Percentiles rank a stretch among this genome's conserved stretches.
Conservation (phyloP, 2,888 invertebrate species). For the Leucoptera coffeella region DNA sequence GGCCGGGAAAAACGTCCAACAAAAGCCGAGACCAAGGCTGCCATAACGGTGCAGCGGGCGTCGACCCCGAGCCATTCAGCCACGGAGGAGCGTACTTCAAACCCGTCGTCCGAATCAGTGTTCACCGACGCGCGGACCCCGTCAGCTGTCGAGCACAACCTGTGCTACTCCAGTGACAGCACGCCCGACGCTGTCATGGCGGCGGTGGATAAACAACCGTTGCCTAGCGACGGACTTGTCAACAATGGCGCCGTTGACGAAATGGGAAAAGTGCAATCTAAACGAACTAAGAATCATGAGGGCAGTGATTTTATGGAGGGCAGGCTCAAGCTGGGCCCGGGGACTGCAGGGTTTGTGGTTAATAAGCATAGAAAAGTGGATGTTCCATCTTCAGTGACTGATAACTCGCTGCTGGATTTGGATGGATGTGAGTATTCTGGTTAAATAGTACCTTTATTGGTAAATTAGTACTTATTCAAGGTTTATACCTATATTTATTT, state of each 20-base stretch:
- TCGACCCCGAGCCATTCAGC: conserved; percentile 25
- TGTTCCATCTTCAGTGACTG: conserved; percentile 25
- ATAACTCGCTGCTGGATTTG: too few relatives aligned
- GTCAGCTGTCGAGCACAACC: conserved; percentile 57
- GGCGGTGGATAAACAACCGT: conserved; percentile 6
- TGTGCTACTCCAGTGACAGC: conserved; percentile 49
- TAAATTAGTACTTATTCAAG: too few relatives aligned
- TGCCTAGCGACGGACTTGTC: conserved; percentile 15
- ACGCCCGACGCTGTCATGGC: conserved; percentile 32
- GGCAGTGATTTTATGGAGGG: conserved; percentile 37
- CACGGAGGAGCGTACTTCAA: conserved; percentile 39
- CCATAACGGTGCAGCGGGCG: conserved; percentile 42
- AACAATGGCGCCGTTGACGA: conserved; percentile 22
- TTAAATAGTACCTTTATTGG: too few relatives aligned
- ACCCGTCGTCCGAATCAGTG: conserved; percentile 65
- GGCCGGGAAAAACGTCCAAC: conserved; percentile 27
- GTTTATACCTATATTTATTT: too few relatives aligned
- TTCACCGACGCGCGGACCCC: conserved; percentile 68
- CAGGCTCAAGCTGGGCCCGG: conserved; percentile 33
- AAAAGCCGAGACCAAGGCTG: conserved; percentile 20
- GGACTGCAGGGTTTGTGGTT: conserved; percentile 51
- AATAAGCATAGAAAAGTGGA: conserved; percentile 58
- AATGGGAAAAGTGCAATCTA: conserved; percentile 35
- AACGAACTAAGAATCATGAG: conserved; percentile 23
- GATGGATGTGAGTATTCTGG: too few relatives aligned